Conservation (phyloP, 2,797 vertebrate species). For the Cyclura pinguis region DNA sequence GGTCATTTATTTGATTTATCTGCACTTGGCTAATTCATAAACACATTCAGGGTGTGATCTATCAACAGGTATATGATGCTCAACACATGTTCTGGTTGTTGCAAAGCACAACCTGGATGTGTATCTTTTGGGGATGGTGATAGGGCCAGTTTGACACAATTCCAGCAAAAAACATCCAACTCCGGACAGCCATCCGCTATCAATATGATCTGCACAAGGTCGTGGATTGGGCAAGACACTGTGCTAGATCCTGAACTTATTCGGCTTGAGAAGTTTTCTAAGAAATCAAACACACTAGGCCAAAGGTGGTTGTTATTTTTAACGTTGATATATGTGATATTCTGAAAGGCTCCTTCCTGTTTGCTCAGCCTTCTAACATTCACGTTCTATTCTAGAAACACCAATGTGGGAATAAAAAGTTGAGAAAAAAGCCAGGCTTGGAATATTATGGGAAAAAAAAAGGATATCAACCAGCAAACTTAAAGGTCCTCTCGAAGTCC, state of each 20-base stretch:
- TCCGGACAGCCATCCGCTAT: background rate
- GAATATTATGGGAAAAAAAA: conserved; percentile 81
- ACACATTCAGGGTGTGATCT: background rate
- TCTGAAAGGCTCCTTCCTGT: conserved; percentile 84
- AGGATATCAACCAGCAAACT: conserved; percentile 73
- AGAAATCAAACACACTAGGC: conserved; percentile 61
- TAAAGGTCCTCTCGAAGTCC: conserved; percentile 85
- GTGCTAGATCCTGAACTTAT: background rate
- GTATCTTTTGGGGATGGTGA: too few species aligned
- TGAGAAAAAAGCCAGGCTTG: conserved; percentile 81
- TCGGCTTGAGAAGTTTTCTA: background rate
- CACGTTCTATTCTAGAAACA: conserved; percentile 77
- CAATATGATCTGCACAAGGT: background rate
- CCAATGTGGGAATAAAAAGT: conserved; percentile 84
- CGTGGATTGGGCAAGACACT: background rate
- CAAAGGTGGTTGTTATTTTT: conserved; percentile 81
- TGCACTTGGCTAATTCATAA: background rate
- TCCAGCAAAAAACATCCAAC: background rate
- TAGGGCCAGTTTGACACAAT: too few species aligned
- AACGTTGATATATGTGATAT: conserved; percentile 82
- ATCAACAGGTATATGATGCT: background rate
- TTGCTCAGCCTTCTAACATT: conserved; percentile 80
- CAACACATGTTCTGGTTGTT: too few species aligned
- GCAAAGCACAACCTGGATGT: background rate
- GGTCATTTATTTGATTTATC: background rate